Base-by-base conservation (phyloP, 2,113 vertebrate genomes). In the Chinchilla lanigera region DNA sequence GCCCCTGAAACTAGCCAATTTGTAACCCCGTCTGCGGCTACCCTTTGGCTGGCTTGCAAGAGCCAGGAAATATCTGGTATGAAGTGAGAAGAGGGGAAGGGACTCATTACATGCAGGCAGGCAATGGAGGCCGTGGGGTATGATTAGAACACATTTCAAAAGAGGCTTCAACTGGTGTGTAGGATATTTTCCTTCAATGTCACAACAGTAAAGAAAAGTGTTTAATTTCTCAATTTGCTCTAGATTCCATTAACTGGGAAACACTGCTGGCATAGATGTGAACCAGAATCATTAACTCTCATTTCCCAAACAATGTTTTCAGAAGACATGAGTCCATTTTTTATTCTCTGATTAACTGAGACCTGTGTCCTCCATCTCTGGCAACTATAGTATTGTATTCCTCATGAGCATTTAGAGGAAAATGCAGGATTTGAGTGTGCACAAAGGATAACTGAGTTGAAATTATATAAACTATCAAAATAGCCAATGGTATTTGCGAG, bases 1-100 rank as follows among this genome's bases (percentile, higher is more conserved):
- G 56, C 95, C 96, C 96, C 97, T 98, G 81, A 78, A 96, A 97
- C 81, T 87, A 96, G 95, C 67, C 96, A 97, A 63, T 97, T 91
- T 96, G 73, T 93, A 98, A 95, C 97, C 96, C 67, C 95, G 41
- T 93, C 58, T 98, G 83, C 77, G 56, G 85, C 90, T 86, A 83
- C 84, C 82, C 93, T 93, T 97, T 69, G 92, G 65, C 82, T 91
- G 96, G 93, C 60, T 90, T 30, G 56, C 6, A 84, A 92, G 13
- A 83, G 26, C 50, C 96, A 94, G 82, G 56, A 95, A 84, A 65
- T 60, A 92, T 63, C 95, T 96, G 97, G 80, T 69, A 63, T 56
- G 33, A 95, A 92, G 78, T 12, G 41, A 90, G 67, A 90, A 84
- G 41, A 91, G 0, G 0, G 24, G 24, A 97, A 89, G 63, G 35